Evolutionary conservation across 2,113 vertebrate genomes (phyloP).

Genomic region (Actenoides hombroni): DNA sequence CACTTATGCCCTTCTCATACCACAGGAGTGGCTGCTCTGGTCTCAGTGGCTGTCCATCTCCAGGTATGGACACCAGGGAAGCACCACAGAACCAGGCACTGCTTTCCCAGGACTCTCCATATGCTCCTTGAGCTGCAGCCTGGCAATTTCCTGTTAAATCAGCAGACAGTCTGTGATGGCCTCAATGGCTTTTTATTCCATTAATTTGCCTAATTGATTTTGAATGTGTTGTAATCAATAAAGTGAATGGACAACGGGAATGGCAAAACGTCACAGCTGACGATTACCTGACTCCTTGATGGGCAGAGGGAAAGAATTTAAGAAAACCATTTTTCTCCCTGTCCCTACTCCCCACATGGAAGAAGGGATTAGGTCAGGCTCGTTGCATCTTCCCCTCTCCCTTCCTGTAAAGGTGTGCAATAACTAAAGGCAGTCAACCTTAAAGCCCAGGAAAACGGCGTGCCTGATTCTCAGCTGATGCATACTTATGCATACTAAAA

Average conservation of each 20-base stretch:
- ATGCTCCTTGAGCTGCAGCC: not conserved
- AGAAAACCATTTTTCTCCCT: not conserved
- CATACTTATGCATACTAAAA: slow-evolving; percentile 8
- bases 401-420: not conserved
- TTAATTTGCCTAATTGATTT: slow-evolving; percentile 1
- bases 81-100: not conserved
- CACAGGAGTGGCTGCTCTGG: accelerated
- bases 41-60: not conserved
- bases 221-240: not conserved
- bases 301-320: not conserved
- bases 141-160: not conserved
- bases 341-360: not conserved
- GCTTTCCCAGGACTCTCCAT: not conserved
- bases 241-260: not conserved
- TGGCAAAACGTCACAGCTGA: not conserved
- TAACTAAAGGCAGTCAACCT: slow-evolving; percentile 18
- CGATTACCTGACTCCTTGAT: accelerated
- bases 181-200: not conserved
- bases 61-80: not conserved
- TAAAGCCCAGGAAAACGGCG: not conserved
- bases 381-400: not conserved
- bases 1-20: not conserved
- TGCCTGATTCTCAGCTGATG: not conserved
- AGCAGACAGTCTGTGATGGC: not conserved
- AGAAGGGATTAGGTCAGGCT: slow-evolving; percentile 24